A percentile compares a stretch with the other conserved stretches of the same genome.
phyloP scores from a whole-genome alignment of 2,888 invertebrate species.

The Oscheius sp. region DNA sequence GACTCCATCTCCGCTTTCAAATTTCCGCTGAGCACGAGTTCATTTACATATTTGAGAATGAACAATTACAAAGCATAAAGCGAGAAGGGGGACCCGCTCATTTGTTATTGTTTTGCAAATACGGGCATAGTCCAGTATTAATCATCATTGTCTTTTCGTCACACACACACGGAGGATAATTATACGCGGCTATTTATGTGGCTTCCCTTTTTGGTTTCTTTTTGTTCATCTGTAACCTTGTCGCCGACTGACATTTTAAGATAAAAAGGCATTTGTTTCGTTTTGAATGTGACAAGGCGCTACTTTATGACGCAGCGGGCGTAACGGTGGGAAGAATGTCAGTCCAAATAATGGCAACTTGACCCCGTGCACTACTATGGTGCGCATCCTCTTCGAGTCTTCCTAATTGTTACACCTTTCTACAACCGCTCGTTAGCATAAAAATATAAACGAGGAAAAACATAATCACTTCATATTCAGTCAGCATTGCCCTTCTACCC shows the following conservation, averaged over 20 bases:
- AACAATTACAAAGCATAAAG: neutral
- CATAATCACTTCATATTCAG: neutral
- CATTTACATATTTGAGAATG: neutral
- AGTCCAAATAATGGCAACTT: slow-evolving; percentile 27
- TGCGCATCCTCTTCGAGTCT: slow-evolving; percentile 14
- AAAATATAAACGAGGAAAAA: neutral
- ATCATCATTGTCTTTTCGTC: neutral
- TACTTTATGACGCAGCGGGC: slow-evolving; percentile 1
- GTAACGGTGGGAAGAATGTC: slow-evolving; percentile 18
- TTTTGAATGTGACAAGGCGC: neutral
- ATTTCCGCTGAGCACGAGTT: neutral
- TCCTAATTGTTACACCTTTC: slow-evolving; percentile 5
- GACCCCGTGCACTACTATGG: slow-evolving; percentile 26
- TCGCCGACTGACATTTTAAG: neutral
- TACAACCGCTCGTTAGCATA: neutral
- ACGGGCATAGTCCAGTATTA: neutral
- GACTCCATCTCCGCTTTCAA: neutral
- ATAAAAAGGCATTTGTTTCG: neutral
- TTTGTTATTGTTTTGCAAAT: neutral
- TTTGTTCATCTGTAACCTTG: too few relatives aligned
- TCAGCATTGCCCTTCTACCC: too few relatives aligned
- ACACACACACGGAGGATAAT: neutral
- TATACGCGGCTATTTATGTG: too few relatives aligned
- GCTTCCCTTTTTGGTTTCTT: too few relatives aligned
- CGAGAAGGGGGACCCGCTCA: neutral